These are phyloP conservation scores for Chloropsis hardwickii DNA, from an alignment of 2,113 vertebrate species.

Conservation along the genomic window DNA sequence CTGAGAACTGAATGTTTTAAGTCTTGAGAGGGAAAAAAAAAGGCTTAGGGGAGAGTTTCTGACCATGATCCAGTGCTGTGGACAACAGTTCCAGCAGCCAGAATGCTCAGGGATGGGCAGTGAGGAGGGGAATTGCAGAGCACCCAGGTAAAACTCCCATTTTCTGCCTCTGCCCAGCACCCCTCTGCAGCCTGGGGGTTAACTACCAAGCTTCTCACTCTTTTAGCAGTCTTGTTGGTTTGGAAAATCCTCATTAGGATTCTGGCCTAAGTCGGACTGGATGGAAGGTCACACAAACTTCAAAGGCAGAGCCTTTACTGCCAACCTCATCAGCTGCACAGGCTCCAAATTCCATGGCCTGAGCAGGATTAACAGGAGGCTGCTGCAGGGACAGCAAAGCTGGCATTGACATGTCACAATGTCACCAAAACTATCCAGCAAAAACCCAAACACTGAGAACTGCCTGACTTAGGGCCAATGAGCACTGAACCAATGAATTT, in stretches of 20 bases:
- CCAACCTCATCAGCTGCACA: background rate
- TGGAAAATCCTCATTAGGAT: background rate
- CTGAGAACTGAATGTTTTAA: background rate
- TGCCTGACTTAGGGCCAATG: background rate
- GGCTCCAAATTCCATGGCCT: background rate
- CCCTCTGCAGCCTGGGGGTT: background rate
- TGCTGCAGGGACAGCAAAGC: background rate
- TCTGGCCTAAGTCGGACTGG: background rate
- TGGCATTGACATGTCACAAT: background rate
- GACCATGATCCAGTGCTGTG: fast-evolving
- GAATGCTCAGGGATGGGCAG: fast-evolving
- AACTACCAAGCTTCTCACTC: fast-evolving
- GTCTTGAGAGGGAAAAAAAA: no score
- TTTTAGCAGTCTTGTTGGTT: background rate
- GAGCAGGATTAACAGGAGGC: background rate
- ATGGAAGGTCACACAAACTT: background rate
- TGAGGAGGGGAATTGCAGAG: background rate
- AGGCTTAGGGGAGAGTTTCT: background rate
- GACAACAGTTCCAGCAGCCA: background rate
- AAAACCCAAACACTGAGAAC: background rate
- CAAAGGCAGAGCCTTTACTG: background rate
- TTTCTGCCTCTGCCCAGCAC: background rate
- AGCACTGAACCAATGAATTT: background rate
- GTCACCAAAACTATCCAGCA: fast-evolving
- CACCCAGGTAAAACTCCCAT: background rate